phyloP scores from a whole-genome alignment of 2,888 invertebrate genomes.

The Himalopsyche anomala region DNA sequence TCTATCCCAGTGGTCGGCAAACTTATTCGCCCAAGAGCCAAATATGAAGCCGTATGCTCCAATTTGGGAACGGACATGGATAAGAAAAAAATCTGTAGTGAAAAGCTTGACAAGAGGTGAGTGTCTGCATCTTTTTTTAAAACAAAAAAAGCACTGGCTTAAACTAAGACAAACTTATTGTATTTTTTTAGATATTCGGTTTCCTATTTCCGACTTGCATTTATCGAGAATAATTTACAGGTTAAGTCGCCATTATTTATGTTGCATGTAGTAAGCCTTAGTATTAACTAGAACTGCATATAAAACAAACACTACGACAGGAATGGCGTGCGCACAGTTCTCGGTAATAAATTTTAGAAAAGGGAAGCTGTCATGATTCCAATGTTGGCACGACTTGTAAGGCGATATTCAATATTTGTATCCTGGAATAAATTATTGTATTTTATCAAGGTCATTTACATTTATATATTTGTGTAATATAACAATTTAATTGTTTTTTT shows the following conservation, averaged over 20 bases:
- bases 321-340: constrained; percentile 4
- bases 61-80: no score
- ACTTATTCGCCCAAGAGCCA: no score
- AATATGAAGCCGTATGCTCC: no score
- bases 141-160: no score
- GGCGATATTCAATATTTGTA: neutral
- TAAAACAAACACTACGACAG: neutral
- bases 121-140: no score
- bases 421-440: neutral
- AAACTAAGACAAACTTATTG: no score
- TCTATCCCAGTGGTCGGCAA: no score
- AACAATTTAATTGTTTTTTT: no score
- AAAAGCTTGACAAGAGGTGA: no score
- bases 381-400: neutral
- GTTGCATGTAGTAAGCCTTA: neutral
- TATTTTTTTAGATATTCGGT: neutral
- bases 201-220: neutral
- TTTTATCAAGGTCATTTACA: no score
- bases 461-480: no score
- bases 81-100: no score
- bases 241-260: neutral
- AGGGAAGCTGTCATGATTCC: neutral
- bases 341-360: neutral
- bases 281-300: neutral
- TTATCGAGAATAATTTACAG: constrained; percentile 4